A percentile compares a stretch with the other conserved stretches of the same genome.
phyloP scores from a whole-genome alignment of 1,140 invertebrate genomes.

The Leptestheria dahalacensis region DNA sequence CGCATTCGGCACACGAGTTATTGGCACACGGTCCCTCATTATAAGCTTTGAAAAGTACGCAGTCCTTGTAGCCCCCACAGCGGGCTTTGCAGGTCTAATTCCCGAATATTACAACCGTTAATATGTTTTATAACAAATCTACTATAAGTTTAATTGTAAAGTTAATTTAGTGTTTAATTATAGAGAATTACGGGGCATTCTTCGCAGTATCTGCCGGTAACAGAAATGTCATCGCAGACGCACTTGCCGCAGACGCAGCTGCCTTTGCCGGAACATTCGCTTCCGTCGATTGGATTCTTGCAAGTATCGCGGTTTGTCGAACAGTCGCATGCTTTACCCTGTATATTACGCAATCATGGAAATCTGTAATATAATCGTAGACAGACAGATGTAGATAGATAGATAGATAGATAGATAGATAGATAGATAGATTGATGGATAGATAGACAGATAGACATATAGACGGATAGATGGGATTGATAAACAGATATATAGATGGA shows the following conservation, averaged over 20 bases:
- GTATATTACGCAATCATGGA: background rate
- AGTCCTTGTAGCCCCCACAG: background rate
- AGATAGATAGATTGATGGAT: too few species aligned
- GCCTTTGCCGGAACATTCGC: slow-evolving; percentile 60
- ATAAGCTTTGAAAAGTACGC: background rate
- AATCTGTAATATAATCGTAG: too few species aligned
- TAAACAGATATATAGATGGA: too few species aligned
- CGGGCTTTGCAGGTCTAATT: background rate
- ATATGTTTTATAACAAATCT: background rate
- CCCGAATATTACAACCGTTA: too few species aligned
- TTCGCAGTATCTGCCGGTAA: slow-evolving; percentile 73
- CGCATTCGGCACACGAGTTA: background rate
- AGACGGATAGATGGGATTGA: too few species aligned
- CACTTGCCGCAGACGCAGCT: slow-evolving; percentile 78
- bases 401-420: too few species aligned
- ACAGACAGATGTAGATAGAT: too few species aligned
- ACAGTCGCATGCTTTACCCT: slow-evolving; percentile 65
- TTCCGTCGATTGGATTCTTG: slow-evolving; percentile 40
- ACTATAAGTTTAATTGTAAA: too few species aligned
- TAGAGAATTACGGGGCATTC: slow-evolving; percentile 56
- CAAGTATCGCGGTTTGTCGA: slow-evolving; percentile 51
- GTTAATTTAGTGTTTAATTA: too few species aligned
- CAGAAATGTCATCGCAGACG: slow-evolving; percentile 44
- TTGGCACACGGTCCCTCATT: background rate
- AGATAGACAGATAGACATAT: too few species aligned